phyloP scores from a whole-genome alignment of 1,140 invertebrate genomes.

The Ectropis grisescens region DNA sequence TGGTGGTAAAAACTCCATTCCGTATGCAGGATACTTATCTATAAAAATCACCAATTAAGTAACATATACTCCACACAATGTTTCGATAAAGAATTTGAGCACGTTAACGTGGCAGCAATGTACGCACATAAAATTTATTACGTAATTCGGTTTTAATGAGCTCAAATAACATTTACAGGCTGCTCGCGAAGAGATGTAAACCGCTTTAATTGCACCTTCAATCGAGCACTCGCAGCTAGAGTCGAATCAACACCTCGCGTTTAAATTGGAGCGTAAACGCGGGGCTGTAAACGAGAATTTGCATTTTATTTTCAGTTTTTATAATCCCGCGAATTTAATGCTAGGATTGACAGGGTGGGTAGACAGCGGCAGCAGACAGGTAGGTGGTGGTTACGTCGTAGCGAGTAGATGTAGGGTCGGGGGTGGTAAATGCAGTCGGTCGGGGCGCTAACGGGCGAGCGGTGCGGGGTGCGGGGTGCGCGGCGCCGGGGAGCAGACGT shows the following conservation, averaged over 20 bases:
- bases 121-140: constrained; percentile 57
- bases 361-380: constrained; percentile 37
- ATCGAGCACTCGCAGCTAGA: constrained; percentile 21
- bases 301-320: constrained; percentile 1
- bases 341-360: constrained; percentile 14
- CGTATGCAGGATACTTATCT: no score
- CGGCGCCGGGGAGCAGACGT: constrained; percentile 38
- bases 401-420: no score
- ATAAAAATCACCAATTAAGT: no score
- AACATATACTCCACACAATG: no score
- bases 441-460: constrained; percentile 58
- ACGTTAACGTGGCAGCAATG: constrained; percentile 38
- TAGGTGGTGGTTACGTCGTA: constrained; percentile 25
- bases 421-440: constrained; percentile 66
- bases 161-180: constrained; percentile 55
- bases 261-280: constrained; percentile 20
- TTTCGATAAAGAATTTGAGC: constrained; percentile 28
- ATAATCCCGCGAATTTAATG: constrained; percentile 6
- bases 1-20: no score
- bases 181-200: constrained; percentile 51
- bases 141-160: constrained; percentile 55
- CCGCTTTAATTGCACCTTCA: constrained; percentile 43
- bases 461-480: constrained; percentile 12
- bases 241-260: constrained; percentile 43
- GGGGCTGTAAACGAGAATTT: constrained; percentile 11